A percentile compares a stretch with the other conserved stretches of the same genome.
These are phyloP conservation scores for Drosophila peninsularis DNA, from an alignment of 2,888 invertebrate species.

Conservation along the genomic window DNA sequence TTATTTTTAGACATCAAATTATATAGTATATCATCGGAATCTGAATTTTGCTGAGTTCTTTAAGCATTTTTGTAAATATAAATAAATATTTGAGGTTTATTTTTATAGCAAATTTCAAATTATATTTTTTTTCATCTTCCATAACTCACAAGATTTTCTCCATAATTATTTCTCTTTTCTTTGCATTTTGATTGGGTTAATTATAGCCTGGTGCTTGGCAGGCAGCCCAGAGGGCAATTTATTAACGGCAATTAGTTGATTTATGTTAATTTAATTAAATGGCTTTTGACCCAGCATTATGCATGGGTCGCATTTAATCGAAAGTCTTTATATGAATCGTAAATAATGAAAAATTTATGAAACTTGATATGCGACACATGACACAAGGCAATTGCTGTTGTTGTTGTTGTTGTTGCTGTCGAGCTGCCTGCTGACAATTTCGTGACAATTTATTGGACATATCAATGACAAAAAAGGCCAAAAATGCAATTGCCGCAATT, in stretches of 20 bases:
- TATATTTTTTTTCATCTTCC: neutral
- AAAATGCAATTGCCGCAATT: conserved; percentile 65
- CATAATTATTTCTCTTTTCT: conserved; percentile 1
- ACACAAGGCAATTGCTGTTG: conserved; percentile 28
- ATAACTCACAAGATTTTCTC: neutral
- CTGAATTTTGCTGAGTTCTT: neutral
- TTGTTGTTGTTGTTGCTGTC: conserved; percentile 24
- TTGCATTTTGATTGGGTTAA: conserved; percentile 56
- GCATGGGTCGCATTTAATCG: conserved; percentile 36
- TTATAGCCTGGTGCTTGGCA: conserved; percentile 38
- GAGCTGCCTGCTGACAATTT: conserved; percentile 49
- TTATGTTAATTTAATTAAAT: conserved; percentile 61
- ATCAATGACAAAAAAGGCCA: conserved; percentile 67
- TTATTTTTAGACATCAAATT: neutral
- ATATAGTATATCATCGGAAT: neutral
- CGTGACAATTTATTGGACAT: conserved; percentile 78
- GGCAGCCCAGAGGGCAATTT: conserved; percentile 50
- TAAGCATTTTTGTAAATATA: neutral
- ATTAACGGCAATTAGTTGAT: conserved; percentile 63
- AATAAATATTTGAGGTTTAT: neutral
- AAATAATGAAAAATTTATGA: conserved; percentile 38
- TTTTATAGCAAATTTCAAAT: neutral
- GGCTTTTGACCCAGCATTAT: conserved; percentile 48
- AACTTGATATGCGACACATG: conserved; percentile 54
- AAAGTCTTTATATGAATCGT: conserved; percentile 22